A percentile compares a stretch with the other conserved stretches of the same genome.
phyloP scores from a whole-genome alignment of 1,140 invertebrate genomes.

The Drosophila sp. region DNA sequence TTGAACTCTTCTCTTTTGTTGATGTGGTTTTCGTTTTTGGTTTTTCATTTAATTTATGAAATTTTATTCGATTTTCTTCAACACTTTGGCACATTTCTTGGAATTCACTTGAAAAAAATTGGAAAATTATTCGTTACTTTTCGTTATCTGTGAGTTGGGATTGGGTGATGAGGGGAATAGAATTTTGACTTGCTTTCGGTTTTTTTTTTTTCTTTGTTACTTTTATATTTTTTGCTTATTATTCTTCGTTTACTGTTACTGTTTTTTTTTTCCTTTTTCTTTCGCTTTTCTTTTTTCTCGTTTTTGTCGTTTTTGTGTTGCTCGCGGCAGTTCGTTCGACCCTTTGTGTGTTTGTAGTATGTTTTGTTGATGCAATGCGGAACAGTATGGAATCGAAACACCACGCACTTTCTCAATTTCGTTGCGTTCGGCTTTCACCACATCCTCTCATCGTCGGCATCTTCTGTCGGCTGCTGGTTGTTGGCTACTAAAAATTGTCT shows the following conservation, averaged over 20 bases:
- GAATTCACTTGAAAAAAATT: constrained; percentile 10
- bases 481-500: constrained; percentile 46
- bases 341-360: constrained; percentile 47
- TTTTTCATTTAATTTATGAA: too few relatives aligned
- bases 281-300: background rate
- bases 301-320: constrained; percentile 38
- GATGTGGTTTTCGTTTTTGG: background rate
- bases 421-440: constrained; percentile 37
- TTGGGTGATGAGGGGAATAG: background rate
- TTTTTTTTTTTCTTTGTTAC: constrained; percentile 21
- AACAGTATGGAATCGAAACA: constrained; percentile 59
- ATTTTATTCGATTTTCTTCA: background rate
- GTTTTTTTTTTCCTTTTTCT: constrained; percentile 3
- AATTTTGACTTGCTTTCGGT: constrained; percentile 2
- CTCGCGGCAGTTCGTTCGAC: constrained; percentile 44
- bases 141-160: background rate
- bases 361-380: constrained; percentile 60
- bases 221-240: background rate
- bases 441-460: constrained; percentile 63
- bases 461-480: constrained; percentile 69
- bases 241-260: constrained; percentile 9
- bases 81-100: background rate
- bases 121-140: background rate
- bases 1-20: background rate
- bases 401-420: constrained; percentile 53